Base-by-base conservation (phyloP, 2,797 vertebrate species). In the Odontamblyopus lacepedii region DNA sequence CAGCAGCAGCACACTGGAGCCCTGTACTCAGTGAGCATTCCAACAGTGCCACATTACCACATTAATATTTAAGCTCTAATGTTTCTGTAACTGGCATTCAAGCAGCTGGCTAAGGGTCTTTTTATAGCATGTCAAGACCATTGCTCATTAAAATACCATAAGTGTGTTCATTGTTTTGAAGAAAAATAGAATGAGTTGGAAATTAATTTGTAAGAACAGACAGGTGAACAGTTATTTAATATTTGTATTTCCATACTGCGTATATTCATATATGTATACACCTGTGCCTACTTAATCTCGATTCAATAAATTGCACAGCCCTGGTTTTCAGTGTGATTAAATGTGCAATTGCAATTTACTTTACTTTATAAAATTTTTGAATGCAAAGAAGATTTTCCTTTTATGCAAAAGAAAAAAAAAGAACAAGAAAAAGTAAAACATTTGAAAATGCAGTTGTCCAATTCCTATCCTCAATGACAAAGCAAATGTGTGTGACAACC, bases 51-150 rank as follows among this genome's bases (percentile, higher is more conserved):
- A 92, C 93, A 93, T 93, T 92, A 92, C 87, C 60, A 66, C 88
- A 93, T 94, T 91, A 93, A 94, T 94, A 93, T 93, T 94, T 94
- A 89, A 94, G 83, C 71, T 87, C 83, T 91, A 91, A 92, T 93
- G 91, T 92, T 93, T 92, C 85, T 88, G 88, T 91, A 91, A 93
- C 91, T 88, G 85, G 85, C 87, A 82, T 83, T 87, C 82, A 86
- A 89, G 88, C 86, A 91, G 86, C 82, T 77, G 85, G 87, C 84
- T 83, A 75, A 85, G 76, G 70, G 75, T 72, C n/a, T 66, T 81
- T 84, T 84, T 81, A 88, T 88, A 90, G 86, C 87, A 82, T 84
- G 78, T 84, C 69, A 76, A 71, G 70, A 69, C 59, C 5, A 2
- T 69, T 27, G 53, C 79, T 85, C 67, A 32, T 61, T 63, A 71